These are phyloP conservation scores for Mirza zaza DNA, from an alignment of 2,113 vertebrate genomes.

Conservation along the genomic window DNA sequence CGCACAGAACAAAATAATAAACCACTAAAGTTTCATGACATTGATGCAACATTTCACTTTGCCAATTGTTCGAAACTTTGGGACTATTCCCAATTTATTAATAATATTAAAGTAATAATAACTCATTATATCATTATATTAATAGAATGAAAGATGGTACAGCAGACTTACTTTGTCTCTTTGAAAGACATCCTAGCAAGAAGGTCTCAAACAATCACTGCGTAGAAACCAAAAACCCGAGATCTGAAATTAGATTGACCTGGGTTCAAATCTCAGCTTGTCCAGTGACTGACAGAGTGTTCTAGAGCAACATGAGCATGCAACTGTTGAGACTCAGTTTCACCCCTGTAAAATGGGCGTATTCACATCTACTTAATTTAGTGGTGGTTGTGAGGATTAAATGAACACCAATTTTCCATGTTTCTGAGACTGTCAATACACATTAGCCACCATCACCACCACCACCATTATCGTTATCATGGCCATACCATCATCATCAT, in stretches of 20 bases:
- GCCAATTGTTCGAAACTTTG: not conserved
- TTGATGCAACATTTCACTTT: not conserved
- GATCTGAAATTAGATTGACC: not conserved
- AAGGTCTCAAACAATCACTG: not conserved
- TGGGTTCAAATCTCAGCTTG: not conserved
- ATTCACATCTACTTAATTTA: not conserved
- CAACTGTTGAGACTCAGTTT: not conserved
- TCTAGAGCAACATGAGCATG: not conserved
- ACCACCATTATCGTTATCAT: too few species aligned
- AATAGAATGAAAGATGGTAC: not conserved
- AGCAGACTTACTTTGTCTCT: not conserved
- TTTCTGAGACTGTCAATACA: not conserved
- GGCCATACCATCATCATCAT: not conserved
- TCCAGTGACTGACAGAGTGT: not conserved
- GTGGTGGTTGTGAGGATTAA: not conserved
- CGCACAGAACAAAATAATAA: not conserved
- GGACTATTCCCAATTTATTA: not conserved
- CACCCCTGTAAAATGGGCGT: not conserved
- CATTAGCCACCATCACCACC: too few species aligned
- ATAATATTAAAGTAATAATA: not conserved
- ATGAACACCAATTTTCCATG: not conserved
- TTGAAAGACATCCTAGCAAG: not conserved
- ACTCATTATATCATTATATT: not conserved
- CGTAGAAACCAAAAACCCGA: not conserved
- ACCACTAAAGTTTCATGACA: too few species aligned